A percentile compares a stretch with the other conserved stretches of the same genome.
phyloP scores from a whole-genome alignment of 2,888 invertebrate genomes.

The Loripinus fragilis region DNA sequence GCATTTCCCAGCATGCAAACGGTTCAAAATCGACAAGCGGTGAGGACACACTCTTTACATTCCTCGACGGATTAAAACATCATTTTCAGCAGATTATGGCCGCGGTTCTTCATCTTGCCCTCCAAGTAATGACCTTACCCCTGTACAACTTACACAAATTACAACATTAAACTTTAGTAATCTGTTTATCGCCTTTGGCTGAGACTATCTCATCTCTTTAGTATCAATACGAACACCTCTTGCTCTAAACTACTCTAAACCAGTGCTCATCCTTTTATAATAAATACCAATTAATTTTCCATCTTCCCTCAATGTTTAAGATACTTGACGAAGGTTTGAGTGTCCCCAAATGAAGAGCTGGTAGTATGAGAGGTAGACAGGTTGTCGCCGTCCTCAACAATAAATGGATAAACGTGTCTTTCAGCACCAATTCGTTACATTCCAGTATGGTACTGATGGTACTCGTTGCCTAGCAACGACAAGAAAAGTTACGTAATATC shows the following conservation, averaged over 20 bases:
- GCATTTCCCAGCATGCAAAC: too few relatives aligned
- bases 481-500: neutral
- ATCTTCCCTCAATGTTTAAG: constrained; percentile 41
- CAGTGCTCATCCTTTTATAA: constrained; percentile 26
- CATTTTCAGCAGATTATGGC: neutral
- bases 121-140: constrained; percentile 18
- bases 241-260: constrained; percentile 9
- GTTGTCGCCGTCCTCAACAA: constrained; percentile 1
- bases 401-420: neutral
- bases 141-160: constrained; percentile 38
- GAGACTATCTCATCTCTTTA: neutral
- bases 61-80: constrained; percentile 6
- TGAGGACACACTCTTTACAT: neutral
- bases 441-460: neutral
- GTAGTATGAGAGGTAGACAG: constrained; percentile 4
- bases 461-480: neutral
- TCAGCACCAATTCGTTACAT: neutral
- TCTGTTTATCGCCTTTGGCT: constrained; percentile 23
- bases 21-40: too few relatives aligned
- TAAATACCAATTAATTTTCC: constrained; percentile 63
- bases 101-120: neutral
- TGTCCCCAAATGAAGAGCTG: constrained; percentile 36
- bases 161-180: constrained; percentile 45
- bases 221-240: constrained; percentile 14
- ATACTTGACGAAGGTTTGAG: constrained; percentile 40